A percentile compares a stretch with the other conserved stretches of the same genome.
Evolutionary conservation across 1,140 invertebrate genomes (phyloP).

Genomic region (Caenorhabditis briggsae): DNA sequence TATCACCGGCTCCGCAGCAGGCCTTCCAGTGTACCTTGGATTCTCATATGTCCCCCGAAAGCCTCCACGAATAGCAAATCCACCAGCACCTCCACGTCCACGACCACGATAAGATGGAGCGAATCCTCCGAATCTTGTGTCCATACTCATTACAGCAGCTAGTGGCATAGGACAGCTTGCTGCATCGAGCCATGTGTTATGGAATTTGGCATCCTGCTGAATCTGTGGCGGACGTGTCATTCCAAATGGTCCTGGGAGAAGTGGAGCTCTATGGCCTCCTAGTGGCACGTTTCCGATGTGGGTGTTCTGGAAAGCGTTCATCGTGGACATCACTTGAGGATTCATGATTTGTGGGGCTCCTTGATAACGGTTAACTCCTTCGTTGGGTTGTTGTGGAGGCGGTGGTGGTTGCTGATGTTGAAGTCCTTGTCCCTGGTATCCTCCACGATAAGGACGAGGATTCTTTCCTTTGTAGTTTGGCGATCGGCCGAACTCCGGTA

Average conservation of each 20-base stretch:
- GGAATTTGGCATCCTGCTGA: conserved; percentile 30
- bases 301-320: conserved; percentile 21
- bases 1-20: neutral
- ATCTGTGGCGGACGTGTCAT: neutral
- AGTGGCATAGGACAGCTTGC: neutral
- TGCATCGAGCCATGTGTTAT: conserved; percentile 30
- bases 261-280: neutral
- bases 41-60: neutral
- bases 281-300: conserved; percentile 1
- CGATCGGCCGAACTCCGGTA: neutral
- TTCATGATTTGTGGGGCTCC: neutral
- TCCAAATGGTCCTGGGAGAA: conserved; percentile 13
- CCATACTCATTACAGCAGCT: conserved; percentile 10
- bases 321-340: conserved; percentile 7
- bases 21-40: neutral
- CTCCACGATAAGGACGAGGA: neutral
- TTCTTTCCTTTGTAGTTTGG: conserved; percentile 7
- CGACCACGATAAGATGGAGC: neutral
- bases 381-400: neutral
- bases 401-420: neutral
- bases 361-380: neutral
- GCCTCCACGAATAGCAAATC: neutral
- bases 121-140: conserved; percentile 1
- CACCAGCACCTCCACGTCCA: neutral
- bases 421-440: conserved; percentile 2